These are phyloP conservation scores for Amiota communis DNA, from an alignment of 2,888 invertebrate genomes.

Conservation along the genomic window DNA sequence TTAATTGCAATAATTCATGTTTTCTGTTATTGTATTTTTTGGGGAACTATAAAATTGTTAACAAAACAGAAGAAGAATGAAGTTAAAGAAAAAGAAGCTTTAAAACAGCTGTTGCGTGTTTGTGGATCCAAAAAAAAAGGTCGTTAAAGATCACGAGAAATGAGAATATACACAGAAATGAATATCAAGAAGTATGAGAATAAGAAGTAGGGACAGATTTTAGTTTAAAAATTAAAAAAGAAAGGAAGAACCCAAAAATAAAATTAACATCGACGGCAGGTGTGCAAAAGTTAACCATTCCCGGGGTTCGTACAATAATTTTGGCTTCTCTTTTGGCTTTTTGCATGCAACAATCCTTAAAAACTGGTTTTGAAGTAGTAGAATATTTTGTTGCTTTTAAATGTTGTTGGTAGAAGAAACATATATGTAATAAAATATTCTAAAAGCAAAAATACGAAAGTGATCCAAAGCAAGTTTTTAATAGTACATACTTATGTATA, in stretches of 20 bases:
- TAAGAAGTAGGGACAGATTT: neutral
- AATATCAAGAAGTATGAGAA: neutral
- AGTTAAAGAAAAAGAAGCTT: slow-evolving; percentile 43
- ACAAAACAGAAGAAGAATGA: slow-evolving; percentile 30
- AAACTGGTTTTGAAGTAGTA: neutral
- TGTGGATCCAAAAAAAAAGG: neutral
- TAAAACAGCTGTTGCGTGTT: neutral
- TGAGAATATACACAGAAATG: neutral
- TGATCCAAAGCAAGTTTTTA: slow-evolving; percentile 8
- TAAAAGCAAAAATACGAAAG: slow-evolving; percentile 4
- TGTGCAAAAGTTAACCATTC: slow-evolving; percentile 38
- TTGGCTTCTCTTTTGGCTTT: no score
- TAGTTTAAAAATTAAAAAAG: neutral
- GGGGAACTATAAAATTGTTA: slow-evolving; percentile 38
- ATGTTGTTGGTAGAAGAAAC: no score
- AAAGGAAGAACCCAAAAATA: slow-evolving; percentile 5
- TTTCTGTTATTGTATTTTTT: slow-evolving; percentile 13
- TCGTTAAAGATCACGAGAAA: neutral
- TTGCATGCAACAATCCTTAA: slow-evolving; percentile 1
- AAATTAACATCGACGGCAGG: slow-evolving; percentile 34
- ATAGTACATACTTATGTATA: no score
- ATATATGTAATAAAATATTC: neutral
- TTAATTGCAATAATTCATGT: slow-evolving; percentile 64
- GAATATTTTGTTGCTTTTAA: neutral
- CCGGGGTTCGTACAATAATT: neutral